phyloP scores from a whole-genome alignment of 2,113 vertebrate genomes.

The Mormyrus lacerda region DNA sequence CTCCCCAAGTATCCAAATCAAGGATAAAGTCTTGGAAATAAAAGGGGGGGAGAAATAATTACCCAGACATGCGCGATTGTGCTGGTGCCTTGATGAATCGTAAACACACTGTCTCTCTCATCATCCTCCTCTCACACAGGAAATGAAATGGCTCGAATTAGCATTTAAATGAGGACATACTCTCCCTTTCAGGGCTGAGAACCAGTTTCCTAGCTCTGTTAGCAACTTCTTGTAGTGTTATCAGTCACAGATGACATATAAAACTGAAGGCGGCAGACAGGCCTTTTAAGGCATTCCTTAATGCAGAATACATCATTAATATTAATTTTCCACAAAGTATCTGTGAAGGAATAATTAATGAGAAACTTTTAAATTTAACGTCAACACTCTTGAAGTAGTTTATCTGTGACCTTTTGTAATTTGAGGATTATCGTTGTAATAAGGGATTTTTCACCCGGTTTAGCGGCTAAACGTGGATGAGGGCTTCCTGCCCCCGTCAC shows the following conservation, averaged over 20 bases:
- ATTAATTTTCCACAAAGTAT: neutral
- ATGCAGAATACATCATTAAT: neutral
- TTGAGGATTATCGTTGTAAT: neutral
- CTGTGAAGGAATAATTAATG: neutral
- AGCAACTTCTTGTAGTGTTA: neutral
- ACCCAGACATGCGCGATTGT: neutral
- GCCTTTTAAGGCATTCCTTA: neutral
- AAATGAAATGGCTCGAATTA: neutral
- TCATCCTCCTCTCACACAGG: neutral
- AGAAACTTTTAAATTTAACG: neutral
- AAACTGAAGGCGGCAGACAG: too few relatives aligned
- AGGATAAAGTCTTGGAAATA: neutral
- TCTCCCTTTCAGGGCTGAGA: neutral
- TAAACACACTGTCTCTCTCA: neutral
- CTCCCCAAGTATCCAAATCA: neutral
- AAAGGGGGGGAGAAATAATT: neutral
- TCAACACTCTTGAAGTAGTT: neutral
- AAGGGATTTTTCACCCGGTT: neutral
- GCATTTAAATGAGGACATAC: neutral
- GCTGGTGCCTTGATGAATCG: neutral
- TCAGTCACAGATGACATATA: too few relatives aligned
- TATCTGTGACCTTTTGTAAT: neutral
- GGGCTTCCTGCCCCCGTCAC: too few relatives aligned
- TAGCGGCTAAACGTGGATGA: neutral
- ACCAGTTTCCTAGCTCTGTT: neutral